Evolutionary conservation across 2,113 vertebrate genomes (phyloP), one percentile per base, ranked within the genome.

Genomic region (Erinaceus europaeus): DNA sequence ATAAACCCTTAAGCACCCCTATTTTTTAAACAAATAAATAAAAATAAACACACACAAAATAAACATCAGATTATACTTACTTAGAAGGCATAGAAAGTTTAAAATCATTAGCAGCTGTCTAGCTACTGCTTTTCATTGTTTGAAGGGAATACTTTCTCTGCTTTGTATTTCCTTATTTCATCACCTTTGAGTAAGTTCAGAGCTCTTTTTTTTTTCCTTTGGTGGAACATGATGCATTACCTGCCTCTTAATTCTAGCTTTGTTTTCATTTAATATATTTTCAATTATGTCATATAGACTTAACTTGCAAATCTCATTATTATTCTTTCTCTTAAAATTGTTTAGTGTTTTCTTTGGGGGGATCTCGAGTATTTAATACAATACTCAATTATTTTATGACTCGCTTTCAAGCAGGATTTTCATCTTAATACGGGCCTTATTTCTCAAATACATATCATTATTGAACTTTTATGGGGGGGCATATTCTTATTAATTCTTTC

Each of bases 401-500:
- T 81, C 6, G 44, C 48, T 91, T 89, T 69, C 68, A 77, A 21
- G 1, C 9, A 73, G 36, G 9, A 55, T 77, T 88, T 81, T 75
- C 36, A 34, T 81, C 29, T 88, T 88, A 20, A 78, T 34, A 84
- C 27, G 42, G 44, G 53, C 84, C 48, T 75, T 55, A 27, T 55
- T 84, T 61, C 86, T 90, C 32, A 65, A 38, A 5, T 25, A 78
- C 61, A 59, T 89, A 17, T 40, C 29, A 65, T 17, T 32, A n/a
- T 89, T 55, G 64, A 6, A 7, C 71, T 83, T 42, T 4, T 55
- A 21, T 88, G 82, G 73, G 36, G 72, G 13, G 27, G 5, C 40
- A 69, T 65, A 59, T 81, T 80, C 65, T 94, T 29, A 85, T 71
- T 71, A 75, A 90, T 90, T 75, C 18, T 23, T 88, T 72, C 36